Percentiles rank a stretch among this genome's conserved stretches.
These are phyloP conservation scores for Pachypeltis micranthus DNA, from an alignment of 1,140 invertebrate genomes.

Conservation along the genomic window DNA sequence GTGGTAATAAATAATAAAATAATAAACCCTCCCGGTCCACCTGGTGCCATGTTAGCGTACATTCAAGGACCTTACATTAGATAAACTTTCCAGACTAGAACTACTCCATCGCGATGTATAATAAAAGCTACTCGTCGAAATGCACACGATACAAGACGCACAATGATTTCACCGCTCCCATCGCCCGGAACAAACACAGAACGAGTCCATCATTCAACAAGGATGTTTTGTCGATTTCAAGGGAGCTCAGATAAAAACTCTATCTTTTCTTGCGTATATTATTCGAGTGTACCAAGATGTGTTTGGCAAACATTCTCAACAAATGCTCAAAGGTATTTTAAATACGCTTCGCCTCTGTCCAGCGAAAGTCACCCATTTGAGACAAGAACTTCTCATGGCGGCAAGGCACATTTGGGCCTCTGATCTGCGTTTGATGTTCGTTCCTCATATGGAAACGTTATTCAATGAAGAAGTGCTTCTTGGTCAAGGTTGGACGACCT, in stretches of 20 bases:
- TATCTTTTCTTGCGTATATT: slow-evolving; percentile 92
- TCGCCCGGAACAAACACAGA: no score
- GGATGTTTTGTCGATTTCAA: slow-evolving; percentile 98
- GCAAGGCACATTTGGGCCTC: slow-evolving; percentile 89
- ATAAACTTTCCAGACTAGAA: no score
- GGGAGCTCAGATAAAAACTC: slow-evolving; percentile 92
- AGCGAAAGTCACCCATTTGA: slow-evolving; percentile 83
- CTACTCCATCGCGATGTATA: no score
- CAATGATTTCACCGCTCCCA: no score
- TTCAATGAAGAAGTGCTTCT: slow-evolving; percentile 90
- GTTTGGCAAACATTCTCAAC: slow-evolving; percentile 62
- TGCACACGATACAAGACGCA: no score
- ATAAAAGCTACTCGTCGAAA: no score
- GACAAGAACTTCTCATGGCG: slow-evolving; percentile 87
- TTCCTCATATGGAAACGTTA: slow-evolving; percentile 80
- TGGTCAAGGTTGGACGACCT: slow-evolving; percentile 86
- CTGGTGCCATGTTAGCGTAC: no score
- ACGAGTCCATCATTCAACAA: slow-evolving; percentile 57
- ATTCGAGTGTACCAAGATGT: slow-evolving; percentile 83
- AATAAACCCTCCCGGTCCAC: no score
- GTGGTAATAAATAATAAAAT: no score
- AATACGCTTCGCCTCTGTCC: slow-evolving; percentile 80
- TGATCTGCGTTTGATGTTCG: slow-evolving; percentile 73
- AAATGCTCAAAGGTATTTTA: slow-evolving; percentile 86
- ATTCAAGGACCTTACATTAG: no score